A percentile compares a stretch with the other conserved stretches of the same genome.
These are phyloP conservation scores for Callinectes sapidus DNA, from an alignment of 2,888 invertebrate species.

Conservation along the genomic window DNA sequence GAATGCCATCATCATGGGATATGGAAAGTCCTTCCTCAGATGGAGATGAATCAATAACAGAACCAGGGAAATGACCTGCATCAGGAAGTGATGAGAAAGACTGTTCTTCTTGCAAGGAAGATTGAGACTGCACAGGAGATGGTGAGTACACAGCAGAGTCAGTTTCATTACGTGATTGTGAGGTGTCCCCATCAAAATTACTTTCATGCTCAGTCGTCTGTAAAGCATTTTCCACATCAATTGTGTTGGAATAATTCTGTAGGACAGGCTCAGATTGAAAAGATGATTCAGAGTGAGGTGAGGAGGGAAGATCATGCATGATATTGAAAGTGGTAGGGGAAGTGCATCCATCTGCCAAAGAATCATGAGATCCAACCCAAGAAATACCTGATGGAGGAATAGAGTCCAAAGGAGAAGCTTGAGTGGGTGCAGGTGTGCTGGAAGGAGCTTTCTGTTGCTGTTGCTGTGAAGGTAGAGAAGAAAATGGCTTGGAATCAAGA, in stretches of 20 bases:
- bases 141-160: slow-evolving; percentile 53
- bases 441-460: slow-evolving; percentile 55
- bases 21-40: slow-evolving; percentile 15
- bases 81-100: slow-evolving; percentile 22
- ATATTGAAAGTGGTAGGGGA: slow-evolving; percentile 54
- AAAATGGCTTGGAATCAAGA: slow-evolving; percentile 51
- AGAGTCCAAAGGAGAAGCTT: slow-evolving; percentile 61
- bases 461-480: slow-evolving; percentile 44
- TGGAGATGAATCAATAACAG: background rate
- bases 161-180: slow-evolving; percentile 40
- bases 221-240: background rate
- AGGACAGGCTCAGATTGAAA: slow-evolving; percentile 15
- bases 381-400: slow-evolving; percentile 68
- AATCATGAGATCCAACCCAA: slow-evolving; percentile 60
- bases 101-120: background rate
- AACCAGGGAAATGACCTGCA: slow-evolving; percentile 11
- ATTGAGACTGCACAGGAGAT: slow-evolving; percentile 35
- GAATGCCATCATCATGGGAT: slow-evolving; percentile 49
- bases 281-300: slow-evolving; percentile 11
- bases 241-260: slow-evolving; percentile 29
- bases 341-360: slow-evolving; percentile 56
- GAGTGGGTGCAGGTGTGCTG: slow-evolving; percentile 59
- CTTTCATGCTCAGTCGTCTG: slow-evolving; percentile 7
- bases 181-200: slow-evolving; percentile 38
- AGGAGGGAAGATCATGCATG: slow-evolving; percentile 33